Conservation (phyloP, 2,113 vertebrate species). For the Cavia aperea region DNA sequence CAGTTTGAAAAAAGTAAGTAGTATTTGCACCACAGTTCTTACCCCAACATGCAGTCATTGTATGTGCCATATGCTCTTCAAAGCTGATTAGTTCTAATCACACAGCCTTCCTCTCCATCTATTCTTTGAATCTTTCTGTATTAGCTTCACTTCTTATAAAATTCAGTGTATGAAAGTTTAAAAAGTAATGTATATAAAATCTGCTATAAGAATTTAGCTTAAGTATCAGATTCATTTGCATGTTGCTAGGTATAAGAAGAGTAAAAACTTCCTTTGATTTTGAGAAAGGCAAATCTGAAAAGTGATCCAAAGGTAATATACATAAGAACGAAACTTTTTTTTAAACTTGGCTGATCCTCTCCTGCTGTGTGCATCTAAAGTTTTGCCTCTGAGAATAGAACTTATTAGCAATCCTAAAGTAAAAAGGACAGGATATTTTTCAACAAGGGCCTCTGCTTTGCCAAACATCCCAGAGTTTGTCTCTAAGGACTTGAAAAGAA, state of each 20-base stretch:
- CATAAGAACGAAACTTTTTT: neutral
- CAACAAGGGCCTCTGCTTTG: constrained; percentile 72
- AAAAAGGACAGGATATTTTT: constrained; percentile 75
- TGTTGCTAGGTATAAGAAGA: constrained; percentile 9
- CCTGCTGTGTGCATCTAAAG: constrained; percentile 62
- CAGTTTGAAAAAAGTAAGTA: neutral
- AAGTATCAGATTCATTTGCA: constrained; percentile 63
- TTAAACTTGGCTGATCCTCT: constrained; percentile 48
- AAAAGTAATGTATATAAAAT: constrained; percentile 43
- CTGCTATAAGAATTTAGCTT: constrained; percentile 59
- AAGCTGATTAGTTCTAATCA: constrained; percentile 42
- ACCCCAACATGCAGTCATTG: constrained; percentile 42
- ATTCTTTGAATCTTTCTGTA: neutral
- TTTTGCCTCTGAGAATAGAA: constrained; percentile 74
- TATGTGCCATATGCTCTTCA: neutral
- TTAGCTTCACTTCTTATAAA: neutral
- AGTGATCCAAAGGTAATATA: constrained; percentile 40
- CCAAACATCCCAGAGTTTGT: constrained; percentile 76
- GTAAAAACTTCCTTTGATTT: constrained; percentile 34
- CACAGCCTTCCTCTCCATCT: constrained; percentile 16
- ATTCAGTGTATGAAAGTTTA: neutral
- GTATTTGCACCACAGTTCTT: constrained; percentile 46
- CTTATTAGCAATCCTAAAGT: constrained; percentile 72
- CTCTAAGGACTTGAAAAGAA: constrained; percentile 79
- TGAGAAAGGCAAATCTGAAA: constrained; percentile 44